Evolutionary conservation across 37 sponge, comb jelly and placozoan species (phyloP).

Genomic region (Spongilla lacustris): DNA sequence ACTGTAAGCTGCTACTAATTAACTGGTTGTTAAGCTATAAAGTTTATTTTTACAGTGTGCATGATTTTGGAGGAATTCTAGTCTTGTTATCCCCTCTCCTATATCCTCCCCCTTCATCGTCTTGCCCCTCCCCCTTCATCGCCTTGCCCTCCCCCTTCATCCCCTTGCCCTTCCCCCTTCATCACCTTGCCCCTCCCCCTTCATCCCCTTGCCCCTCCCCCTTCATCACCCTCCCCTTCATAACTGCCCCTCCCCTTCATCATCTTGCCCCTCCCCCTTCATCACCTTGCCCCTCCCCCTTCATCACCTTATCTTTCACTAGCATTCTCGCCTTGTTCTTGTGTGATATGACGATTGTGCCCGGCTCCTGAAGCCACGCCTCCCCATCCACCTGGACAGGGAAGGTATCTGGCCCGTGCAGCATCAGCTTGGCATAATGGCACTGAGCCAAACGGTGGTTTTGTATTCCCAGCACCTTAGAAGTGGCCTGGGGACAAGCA

Average conservation of each 20-base stretch:
- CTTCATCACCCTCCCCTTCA: too few species aligned
- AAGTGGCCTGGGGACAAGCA: conserved; percentile 46
- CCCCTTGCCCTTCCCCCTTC: too few species aligned
- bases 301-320: conserved; percentile 70
- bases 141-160: too few species aligned
- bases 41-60: too few species aligned
- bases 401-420: conserved; percentile 52
- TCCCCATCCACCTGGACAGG: conserved; percentile 96
- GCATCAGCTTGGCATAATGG: conserved; percentile 62
- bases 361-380: conserved; percentile 97
- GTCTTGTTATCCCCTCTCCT: too few species aligned
- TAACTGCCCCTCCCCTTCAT: not conserved
- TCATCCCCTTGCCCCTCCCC: too few species aligned
- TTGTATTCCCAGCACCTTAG: conserved; percentile 78
- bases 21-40: too few species aligned
- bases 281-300: not conserved
- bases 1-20: too few species aligned
- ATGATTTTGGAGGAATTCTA: too few species aligned
- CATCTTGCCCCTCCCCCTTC: not conserved
- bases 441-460: conserved; percentile 83
- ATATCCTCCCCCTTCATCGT: too few species aligned
- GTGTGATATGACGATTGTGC: conserved; percentile 76
- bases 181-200: too few species aligned
- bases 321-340: conserved; percentile 94
- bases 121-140: too few species aligned